phyloP scores from a whole-genome alignment of 2,113 vertebrate species.

The Cavia aperea region DNA sequence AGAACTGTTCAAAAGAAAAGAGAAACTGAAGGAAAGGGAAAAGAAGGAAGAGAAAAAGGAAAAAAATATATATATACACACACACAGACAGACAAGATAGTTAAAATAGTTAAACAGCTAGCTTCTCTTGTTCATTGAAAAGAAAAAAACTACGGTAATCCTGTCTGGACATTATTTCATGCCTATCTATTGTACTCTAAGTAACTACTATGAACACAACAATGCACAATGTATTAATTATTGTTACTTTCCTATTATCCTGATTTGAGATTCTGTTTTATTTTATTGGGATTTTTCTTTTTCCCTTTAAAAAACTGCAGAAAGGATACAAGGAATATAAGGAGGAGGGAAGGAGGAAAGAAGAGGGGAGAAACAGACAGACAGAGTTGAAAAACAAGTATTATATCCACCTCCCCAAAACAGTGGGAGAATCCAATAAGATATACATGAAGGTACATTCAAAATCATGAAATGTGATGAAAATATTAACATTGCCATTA shows the following conservation, averaged over 20 bases:
- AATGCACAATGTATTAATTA: neutral
- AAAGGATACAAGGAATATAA: neutral
- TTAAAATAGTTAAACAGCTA: no score
- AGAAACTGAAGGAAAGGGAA: no score
- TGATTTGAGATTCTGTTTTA: neutral
- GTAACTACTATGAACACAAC: neutral
- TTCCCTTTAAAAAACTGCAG: neutral
- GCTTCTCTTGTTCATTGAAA: no score
- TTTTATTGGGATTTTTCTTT: neutral
- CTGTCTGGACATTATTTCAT: neutral
- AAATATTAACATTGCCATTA: neutral
- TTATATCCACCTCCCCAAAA: neutral
- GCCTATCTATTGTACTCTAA: neutral
- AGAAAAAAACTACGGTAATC: no score
- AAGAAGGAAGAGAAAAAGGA: no score
- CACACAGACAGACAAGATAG: no score
- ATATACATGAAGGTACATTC: neutral
- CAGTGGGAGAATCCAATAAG: neutral
- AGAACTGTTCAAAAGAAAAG: neutral
- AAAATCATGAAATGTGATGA: neutral
- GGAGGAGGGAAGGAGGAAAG: fast-evolving
- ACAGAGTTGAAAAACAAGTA: neutral
- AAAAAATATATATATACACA: no score
- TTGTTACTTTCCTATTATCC: neutral
- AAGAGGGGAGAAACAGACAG: neutral